These are phyloP conservation scores for Philopotamus ludificatus DNA, from an alignment of 1,140 invertebrate genomes.

Conservation along the genomic window DNA sequence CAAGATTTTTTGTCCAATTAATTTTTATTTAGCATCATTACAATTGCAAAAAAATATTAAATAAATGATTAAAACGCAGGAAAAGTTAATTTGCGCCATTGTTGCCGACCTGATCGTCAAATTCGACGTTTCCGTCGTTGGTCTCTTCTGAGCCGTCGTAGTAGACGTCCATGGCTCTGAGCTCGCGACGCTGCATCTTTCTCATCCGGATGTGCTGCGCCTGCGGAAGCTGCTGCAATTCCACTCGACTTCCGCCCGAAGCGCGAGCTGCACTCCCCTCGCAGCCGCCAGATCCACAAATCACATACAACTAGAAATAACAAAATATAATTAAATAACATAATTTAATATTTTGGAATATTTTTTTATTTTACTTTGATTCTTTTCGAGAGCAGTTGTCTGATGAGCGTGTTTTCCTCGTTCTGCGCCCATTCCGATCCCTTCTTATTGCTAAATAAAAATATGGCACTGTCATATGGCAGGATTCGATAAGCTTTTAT, in stretches of 20 bases:
- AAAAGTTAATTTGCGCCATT: neutral
- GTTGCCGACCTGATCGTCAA: conserved; percentile 33
- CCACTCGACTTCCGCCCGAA: conserved; percentile 18
- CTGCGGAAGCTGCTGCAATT: neutral
- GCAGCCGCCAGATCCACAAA: conserved; percentile 42
- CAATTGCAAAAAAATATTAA: no score
- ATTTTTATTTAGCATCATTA: no score
- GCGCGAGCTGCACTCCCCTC: conserved; percentile 34
- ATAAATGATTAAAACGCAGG: no score
- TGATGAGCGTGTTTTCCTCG: conserved; percentile 45
- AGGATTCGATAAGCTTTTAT: conserved; percentile 54
- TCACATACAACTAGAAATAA: conserved; percentile 44
- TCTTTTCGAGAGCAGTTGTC: conserved; percentile 51
- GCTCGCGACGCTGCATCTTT: no score
- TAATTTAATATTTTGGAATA: neutral
- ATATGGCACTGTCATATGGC: conserved; percentile 61
- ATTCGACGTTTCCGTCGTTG: conserved; percentile 24
- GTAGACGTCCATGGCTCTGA: conserved; percentile 26
- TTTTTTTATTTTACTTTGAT: conserved; percentile 26
- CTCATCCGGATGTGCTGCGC: neutral
- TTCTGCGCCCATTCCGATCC: neutral
- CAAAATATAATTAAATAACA: conserved; percentile 8
- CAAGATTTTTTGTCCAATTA: neutral
- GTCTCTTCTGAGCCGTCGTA: conserved; percentile 33
- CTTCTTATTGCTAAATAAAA: conserved; percentile 45